Conservation (phyloP, 2,113 vertebrate genomes). For the Lepus americanus region DNA sequence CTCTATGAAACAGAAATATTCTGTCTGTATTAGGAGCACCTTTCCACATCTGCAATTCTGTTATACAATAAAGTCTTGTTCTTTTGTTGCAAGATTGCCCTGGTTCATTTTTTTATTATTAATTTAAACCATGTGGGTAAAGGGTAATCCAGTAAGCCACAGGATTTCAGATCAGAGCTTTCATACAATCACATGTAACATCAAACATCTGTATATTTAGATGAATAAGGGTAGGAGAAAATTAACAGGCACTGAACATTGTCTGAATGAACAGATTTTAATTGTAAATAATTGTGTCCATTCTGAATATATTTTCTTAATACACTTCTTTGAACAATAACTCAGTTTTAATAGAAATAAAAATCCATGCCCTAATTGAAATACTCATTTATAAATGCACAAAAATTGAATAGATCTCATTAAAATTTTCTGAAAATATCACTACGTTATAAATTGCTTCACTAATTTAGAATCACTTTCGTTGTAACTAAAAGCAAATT, state of each 20-base stretch:
- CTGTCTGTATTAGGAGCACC: constrained; percentile 88
- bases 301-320: constrained; percentile 42
- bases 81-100: constrained; percentile 90
- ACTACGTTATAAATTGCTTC: constrained; percentile 15
- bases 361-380: neutral
- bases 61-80: constrained; percentile 92
- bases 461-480: constrained; percentile 1
- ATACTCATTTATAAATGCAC: neutral
- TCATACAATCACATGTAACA: constrained; percentile 89
- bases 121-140: constrained; percentile 91
- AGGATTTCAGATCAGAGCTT: constrained; percentile 91
- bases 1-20: constrained; percentile 88
- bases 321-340: constrained; percentile 22
- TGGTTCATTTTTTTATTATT: constrained; percentile 89
- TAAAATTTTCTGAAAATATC: constrained; percentile 18
- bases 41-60: constrained; percentile 90
- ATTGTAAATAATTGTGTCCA: constrained; percentile 63
- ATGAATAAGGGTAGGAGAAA: constrained; percentile 76
- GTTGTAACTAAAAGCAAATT: constrained; percentile 18
- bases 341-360: constrained; percentile 42
- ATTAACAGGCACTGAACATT: constrained; percentile 57
- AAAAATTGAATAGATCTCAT: constrained; percentile 28
- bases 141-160: constrained; percentile 91
- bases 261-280: constrained; percentile 69
- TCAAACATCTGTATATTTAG: constrained; percentile 89